Evolutionary conservation across 2,888 invertebrate genomes (phyloP), one percentile per base, ranked within the genome.

Genomic region (Xylocampa areola): DNA sequence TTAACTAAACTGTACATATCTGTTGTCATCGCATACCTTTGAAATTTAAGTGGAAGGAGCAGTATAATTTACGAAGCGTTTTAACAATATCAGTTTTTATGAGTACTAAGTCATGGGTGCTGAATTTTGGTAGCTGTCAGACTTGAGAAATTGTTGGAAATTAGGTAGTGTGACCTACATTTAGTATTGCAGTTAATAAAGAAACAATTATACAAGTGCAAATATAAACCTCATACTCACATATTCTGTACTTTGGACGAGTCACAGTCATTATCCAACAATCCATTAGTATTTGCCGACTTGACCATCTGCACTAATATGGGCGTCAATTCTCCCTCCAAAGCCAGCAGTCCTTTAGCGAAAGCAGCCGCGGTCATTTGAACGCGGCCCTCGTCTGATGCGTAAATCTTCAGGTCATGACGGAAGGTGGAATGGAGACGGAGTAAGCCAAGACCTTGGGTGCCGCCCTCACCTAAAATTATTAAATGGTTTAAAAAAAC

Each of bases 351-450:
- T 0, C 99, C 99, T 94, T 99, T 99, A 2, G 99, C 99, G 90
- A 99, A 99, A 1, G 99, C 99, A 0, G 99, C 99, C 0, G 99
- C 99, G 0, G 99, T 99, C 99, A 99, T 99, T 92, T 99, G 99
- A 1, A 99, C 99, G 52, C 99, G 95, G 2, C 99, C 99, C 88
- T 99, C 99, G 88, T 99, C 99, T 0, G 99, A 99, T 0, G 99
- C 99, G 91, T 99, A 99, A 77, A 99, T 99, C 94, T 99, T 99
- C 59, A 99, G 95, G 89, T 99, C 99, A 89, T 99, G 99, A 0
- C 99, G 96, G 92, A 98, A 99, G 0, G 99, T 99, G 6, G 99
- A 99, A 91, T 99, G 99, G 0, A 99, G 95, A 0, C 95, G 95
- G 0, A 99, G 95, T 5, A 99, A 95, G 0, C 99, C 99, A 36